phyloP scores from a whole-genome alignment of 2,113 vertebrate species.

The Martes martes region DNA sequence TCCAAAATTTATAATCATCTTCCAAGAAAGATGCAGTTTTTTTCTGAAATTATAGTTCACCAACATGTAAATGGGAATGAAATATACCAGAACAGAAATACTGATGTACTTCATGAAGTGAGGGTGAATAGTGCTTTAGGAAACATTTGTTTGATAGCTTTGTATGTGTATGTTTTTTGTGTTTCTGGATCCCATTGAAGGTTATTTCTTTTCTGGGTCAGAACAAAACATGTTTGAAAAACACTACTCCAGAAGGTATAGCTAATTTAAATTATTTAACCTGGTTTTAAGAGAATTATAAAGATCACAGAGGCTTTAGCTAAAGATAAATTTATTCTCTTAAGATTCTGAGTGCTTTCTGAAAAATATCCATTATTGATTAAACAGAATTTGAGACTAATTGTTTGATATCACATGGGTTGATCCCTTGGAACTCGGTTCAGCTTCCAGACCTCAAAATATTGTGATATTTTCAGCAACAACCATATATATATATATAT shows the following conservation, averaged over 20 bases:
- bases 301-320: not conserved
- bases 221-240: not conserved
- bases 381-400: not conserved
- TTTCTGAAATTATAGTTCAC: not conserved
- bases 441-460: not conserved
- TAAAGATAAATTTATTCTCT: not conserved
- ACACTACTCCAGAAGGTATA: not conserved
- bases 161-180: not conserved
- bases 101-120: not conserved
- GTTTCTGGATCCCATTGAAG: not conserved
- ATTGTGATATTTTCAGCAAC: not conserved
- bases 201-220: not conserved
- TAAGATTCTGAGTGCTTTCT: not conserved
- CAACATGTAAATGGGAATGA: not conserved
- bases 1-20: not conserved
- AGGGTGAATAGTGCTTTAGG: not conserved
- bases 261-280: not conserved
- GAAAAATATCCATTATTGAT: slow-evolving; percentile 4
- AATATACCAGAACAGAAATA: not conserved
- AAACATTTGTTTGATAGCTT: not conserved
- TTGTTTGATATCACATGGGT: not conserved
- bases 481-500: not conserved
- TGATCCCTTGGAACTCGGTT: not conserved
- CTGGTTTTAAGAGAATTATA: not conserved
- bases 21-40: not conserved